Conservation (phyloP, 1,140 invertebrate genomes). For the Brachionus rotundiformis region DNA sequence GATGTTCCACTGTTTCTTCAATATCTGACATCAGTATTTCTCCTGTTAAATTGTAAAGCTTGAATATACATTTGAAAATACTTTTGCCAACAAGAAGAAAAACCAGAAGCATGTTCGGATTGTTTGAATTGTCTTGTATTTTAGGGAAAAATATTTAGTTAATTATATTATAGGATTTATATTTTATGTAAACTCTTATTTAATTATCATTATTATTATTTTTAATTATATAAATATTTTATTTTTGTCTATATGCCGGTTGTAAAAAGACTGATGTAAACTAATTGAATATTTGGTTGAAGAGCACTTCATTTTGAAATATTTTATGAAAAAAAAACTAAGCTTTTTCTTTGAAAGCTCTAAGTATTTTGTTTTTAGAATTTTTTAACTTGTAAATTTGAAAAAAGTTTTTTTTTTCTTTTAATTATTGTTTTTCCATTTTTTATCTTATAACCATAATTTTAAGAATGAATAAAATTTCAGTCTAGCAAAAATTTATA, state of each 20-base stretch:
- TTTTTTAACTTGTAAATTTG: constrained; percentile 6
- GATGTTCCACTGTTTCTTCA: background rate
- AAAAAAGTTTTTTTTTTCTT: constrained; percentile 5
- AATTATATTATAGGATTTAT: background rate
- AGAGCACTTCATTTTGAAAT: background rate
- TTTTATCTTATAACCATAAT: constrained; percentile 20
- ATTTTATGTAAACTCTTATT: background rate
- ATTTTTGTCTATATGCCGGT: background rate
- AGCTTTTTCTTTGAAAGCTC: background rate
- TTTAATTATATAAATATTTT: background rate
- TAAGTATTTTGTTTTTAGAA: background rate
- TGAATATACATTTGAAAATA: too few species aligned
- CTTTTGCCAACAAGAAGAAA: too few species aligned
- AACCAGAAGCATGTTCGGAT: too few species aligned
- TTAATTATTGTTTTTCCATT: constrained; percentile 2
- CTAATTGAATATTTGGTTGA: background rate
- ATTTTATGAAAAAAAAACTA: background rate
- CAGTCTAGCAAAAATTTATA: background rate
- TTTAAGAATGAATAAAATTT: constrained; percentile 41
- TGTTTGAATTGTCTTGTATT: background rate
- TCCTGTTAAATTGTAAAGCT: constrained; percentile 16
- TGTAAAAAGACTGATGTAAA: background rate
- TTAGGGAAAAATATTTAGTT: background rate
- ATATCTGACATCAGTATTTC: constrained; percentile 21
- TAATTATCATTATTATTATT: background rate